Percentiles rank a stretch among this genome's conserved stretches.
Conservation (phyloP, 2,113 vertebrate species). For the Pyrgilauda ruficollis region DNA sequence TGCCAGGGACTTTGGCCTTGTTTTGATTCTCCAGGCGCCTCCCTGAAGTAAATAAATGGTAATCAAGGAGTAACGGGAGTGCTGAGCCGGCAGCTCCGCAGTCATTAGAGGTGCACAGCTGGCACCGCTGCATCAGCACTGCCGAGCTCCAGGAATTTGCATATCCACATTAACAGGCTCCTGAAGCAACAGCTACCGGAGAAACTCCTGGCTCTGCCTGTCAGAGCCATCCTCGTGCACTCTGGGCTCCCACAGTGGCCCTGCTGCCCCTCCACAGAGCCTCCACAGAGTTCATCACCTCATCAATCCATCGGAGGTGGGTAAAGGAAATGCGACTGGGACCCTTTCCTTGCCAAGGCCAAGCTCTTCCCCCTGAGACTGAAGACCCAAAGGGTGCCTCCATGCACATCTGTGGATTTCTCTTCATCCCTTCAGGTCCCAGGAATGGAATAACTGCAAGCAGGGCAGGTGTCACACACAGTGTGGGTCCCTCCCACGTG, state of each 20-base stretch:
- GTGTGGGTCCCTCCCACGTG: rapidly evolving
- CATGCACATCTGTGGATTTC: rapidly evolving
- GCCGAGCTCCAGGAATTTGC: neutral
- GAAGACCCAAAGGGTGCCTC: neutral
- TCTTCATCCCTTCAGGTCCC: rapidly evolving
- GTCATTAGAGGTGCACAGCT: conserved; percentile 2
- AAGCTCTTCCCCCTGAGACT: neutral
- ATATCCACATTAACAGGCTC: neutral
- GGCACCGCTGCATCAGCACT: neutral
- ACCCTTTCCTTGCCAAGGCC: neutral
- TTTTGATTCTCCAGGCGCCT: neutral
- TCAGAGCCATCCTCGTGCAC: rapidly evolving
- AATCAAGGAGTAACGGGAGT: neutral
- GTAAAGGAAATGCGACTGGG: neutral
- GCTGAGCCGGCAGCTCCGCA: neutral
- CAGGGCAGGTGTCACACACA: neutral
- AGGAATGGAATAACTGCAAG: neutral
- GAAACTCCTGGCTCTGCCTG: neutral
- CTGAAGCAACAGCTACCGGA: neutral
- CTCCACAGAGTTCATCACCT: neutral
- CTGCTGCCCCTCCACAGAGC: neutral
- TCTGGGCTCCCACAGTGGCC: neutral
- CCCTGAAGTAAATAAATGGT: neutral
- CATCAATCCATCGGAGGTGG: rapidly evolving
- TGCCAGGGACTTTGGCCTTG: neutral